These are phyloP conservation scores for Amphiprion ocellaris DNA, from an alignment of 2,113 vertebrate genomes.

Conservation along the genomic window DNA sequence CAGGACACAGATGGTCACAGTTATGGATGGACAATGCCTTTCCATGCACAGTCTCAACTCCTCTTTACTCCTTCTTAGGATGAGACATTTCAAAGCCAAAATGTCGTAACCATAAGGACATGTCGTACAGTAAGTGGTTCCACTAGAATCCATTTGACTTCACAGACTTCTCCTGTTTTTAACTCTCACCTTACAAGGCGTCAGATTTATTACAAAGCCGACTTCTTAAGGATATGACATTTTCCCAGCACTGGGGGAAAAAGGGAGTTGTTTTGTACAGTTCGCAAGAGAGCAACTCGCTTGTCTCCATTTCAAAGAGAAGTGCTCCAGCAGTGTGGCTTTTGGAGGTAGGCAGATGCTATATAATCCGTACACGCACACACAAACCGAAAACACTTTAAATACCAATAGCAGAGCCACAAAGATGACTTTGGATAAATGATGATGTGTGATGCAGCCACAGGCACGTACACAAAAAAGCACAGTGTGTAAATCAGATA, in stretches of 20 bases:
- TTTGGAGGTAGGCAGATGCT: conserved; percentile 39
- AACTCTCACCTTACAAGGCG: conserved; percentile 8
- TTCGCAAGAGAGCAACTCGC: conserved; percentile 44
- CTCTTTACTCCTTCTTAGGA: neutral
- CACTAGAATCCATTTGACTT: conserved; percentile 10
- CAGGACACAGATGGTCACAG: conserved; percentile 11
- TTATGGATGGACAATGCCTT: conserved; percentile 16
- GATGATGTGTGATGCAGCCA: neutral
- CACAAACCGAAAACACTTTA: neutral
- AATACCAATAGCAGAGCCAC: conserved; percentile 6
- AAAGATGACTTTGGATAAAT: conserved; percentile 5
- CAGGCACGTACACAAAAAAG: neutral
- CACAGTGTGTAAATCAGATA: conserved; percentile 19
- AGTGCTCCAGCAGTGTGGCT: conserved; percentile 31
- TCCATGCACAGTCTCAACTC: neutral
- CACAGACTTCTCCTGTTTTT: neutral
- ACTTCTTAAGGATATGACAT: conserved; percentile 43
- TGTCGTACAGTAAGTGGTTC: neutral
- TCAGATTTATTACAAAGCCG: conserved; percentile 18
- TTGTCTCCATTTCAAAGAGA: conserved; percentile 54
- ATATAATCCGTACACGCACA: neutral
- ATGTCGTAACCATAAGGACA: conserved; percentile 29
- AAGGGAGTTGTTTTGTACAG: conserved; percentile 16
- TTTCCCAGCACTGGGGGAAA: conserved; percentile 6
- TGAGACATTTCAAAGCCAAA: conserved; percentile 36